Evolutionary conservation across 2,797 vertebrate species (phyloP).

Genomic region (Gila robusta): DNA sequence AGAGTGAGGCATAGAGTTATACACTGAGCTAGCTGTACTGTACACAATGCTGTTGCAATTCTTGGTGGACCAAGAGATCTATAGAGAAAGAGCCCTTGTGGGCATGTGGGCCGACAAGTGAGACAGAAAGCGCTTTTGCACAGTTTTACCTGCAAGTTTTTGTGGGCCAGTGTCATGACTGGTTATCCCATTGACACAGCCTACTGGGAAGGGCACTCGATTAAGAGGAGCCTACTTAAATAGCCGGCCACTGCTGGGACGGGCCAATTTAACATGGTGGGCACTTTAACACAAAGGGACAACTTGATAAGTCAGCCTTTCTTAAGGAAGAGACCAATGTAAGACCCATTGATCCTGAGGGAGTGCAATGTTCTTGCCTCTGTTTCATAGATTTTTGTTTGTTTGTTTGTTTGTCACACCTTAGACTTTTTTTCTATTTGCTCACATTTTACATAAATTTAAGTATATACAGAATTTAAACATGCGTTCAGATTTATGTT

Average conservation of each 20-base stretch:
- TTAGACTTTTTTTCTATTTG: conserved; percentile 49
- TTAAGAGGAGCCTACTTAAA: conserved; percentile 34
- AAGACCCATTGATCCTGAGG: conserved; percentile 69
- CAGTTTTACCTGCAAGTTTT: conserved; percentile 73
- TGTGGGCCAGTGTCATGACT: conserved; percentile 41
- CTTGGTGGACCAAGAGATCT: conserved; percentile 26
- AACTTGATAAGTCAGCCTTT: conserved; percentile 49
- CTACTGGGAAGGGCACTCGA: not conserved
- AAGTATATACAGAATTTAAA: conserved; percentile 70
- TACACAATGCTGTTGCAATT: conserved; percentile 70
- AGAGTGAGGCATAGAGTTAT: conserved; percentile 63
- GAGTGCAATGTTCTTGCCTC: conserved; percentile 73
- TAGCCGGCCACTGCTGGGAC: conserved; percentile 11
- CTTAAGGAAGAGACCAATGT: conserved; percentile 50
- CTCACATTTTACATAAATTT: conserved; percentile 73
- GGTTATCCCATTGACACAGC: conserved; percentile 5
- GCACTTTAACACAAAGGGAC: conserved; percentile 41
- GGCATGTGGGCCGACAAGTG: conserved; percentile 43
- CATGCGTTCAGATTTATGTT: conserved; percentile 77
- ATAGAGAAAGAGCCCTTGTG: not conserved
- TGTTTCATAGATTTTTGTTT: conserved; percentile 68
- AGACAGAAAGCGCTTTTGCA: conserved; percentile 83
- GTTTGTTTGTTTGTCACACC: conserved; percentile 68
- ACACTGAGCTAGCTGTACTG: conserved; percentile 83
- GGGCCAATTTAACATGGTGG: conserved; percentile 33